Evolutionary conservation across 2,797 vertebrate species (phyloP).

Genomic region (Glossophaga mutica): DNA sequence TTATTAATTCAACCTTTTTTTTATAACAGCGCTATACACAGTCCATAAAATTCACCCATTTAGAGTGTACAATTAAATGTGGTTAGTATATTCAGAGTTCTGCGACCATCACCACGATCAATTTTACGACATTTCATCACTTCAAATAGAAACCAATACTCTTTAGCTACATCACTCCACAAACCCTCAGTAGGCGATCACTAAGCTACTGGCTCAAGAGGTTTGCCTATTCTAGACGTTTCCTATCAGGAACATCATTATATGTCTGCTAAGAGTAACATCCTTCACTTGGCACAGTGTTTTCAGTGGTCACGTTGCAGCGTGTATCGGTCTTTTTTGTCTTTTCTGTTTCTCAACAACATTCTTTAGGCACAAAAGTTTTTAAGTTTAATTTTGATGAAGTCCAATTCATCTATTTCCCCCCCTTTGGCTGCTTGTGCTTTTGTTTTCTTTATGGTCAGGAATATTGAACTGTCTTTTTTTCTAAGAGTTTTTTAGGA

Average conservation of each 20-base stretch:
- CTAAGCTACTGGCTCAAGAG: background rate
- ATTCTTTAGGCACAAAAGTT: background rate
- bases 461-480: background rate
- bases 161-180: background rate
- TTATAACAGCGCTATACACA: background rate
- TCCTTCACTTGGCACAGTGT: background rate
- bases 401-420: background rate
- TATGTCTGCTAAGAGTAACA: background rate
- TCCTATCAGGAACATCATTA: background rate
- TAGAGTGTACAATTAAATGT: background rate
- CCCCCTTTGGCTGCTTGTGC: too few relatives aligned
- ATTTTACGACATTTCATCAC: background rate
- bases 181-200: background rate
- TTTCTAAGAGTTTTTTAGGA: background rate
- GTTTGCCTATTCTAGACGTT: background rate
- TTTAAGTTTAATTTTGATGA: background rate
- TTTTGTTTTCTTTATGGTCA: background rate
- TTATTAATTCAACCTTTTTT: background rate
- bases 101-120: too few relatives aligned
- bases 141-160: background rate
- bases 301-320: background rate
- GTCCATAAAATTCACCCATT: background rate
- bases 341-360: background rate
- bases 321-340: background rate
- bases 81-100: background rate